Evolutionary conservation across 2,888 invertebrate species (phyloP).

Genomic region (Osmoderma eremita): DNA sequence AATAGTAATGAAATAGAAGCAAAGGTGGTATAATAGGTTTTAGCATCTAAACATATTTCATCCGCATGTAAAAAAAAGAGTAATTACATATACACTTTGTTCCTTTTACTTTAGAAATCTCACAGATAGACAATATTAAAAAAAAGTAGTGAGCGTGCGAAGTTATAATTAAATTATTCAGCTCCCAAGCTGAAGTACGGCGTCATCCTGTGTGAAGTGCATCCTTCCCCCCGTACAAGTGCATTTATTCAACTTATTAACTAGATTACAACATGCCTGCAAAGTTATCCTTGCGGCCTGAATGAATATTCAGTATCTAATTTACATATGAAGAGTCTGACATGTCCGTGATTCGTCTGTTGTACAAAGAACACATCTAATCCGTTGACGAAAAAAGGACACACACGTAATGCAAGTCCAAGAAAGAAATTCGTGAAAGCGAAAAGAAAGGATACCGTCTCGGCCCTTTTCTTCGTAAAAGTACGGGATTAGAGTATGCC

Average conservation of each 20-base stretch:
- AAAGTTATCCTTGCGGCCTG: slow-evolving; percentile 54
- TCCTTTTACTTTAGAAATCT: too few relatives aligned
- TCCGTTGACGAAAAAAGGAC: slow-evolving; percentile 39
- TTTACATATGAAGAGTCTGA: slow-evolving; percentile 60
- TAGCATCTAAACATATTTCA: too few relatives aligned
- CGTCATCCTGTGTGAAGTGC: slow-evolving; percentile 16
- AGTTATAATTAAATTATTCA: slow-evolving; percentile 31
- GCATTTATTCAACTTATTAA: slow-evolving; percentile 51
- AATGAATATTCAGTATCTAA: slow-evolving; percentile 61
- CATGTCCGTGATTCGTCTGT: slow-evolving; percentile 31
- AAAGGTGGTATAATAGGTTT: too few relatives aligned
- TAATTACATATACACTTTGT: too few relatives aligned
- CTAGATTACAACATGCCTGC: slow-evolving; percentile 51
- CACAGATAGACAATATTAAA: too few relatives aligned
- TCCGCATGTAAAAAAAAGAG: too few relatives aligned
- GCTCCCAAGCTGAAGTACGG: slow-evolving; percentile 10
- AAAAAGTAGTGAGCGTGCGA: not conserved
- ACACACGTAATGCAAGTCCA: slow-evolving; percentile 38
- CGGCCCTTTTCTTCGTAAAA: slow-evolving; percentile 17
- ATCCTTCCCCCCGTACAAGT: slow-evolving; percentile 19
- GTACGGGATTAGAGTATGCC: slow-evolving; percentile 38
- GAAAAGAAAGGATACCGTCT: slow-evolving; percentile 27
- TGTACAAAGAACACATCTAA: slow-evolving; percentile 38
- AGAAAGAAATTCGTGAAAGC: slow-evolving; percentile 39
- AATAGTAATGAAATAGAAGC: too few relatives aligned